Evolutionary conservation across 2,888 invertebrate species (phyloP), one percentile per base, ranked within the genome.

Genomic region (Parnassius orleans): DNA sequence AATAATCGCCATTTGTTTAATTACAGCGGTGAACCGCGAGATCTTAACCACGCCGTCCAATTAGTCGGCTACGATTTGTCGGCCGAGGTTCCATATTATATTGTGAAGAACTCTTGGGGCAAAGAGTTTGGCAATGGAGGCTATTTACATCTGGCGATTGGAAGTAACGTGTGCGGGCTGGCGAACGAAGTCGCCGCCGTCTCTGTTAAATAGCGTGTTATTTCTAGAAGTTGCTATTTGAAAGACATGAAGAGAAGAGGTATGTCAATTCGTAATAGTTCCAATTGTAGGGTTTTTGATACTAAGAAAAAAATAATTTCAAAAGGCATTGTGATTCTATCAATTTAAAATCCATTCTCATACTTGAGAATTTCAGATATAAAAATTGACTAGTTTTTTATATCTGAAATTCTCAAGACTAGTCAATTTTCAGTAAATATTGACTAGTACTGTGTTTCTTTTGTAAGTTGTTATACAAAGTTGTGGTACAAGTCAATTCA

Each of bases 81-180:
- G 9, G 94, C 93, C 5, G 87, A 92, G 1, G 93, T 95, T 14
- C 97, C 97, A 0, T 94, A 95, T 85, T 98, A 97, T 80, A 96
- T 97, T 56, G 95, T 95, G 0, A 93, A 95, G 72, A 97, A 97
- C 86, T 96, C 97, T 0, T 98, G 97, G 97, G 97, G 97, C 0
- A 74, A 90, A 3, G 92, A 93, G 9, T 97, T 95, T 74, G 97
- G 97, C 0, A 92, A 95, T 68, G 84, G 90, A 33, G 97, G 97
- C 0, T 97, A 96, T 76, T 75, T 97, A 9, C 94, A 95, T 71
- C 87, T 97, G 61, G 95, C 95, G 1, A 92, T 96, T 47, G 96
- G 96, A 1, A 87, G 81, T 46, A 97, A 97, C 80, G 86, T 95
- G 15, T 98, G 97, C 79, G 97, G 97, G 1, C 79, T 96, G 64